Evolutionary conservation across 2,797 vertebrate genomes (phyloP).

Genomic region (Coregonus ussuriensis): DNA sequence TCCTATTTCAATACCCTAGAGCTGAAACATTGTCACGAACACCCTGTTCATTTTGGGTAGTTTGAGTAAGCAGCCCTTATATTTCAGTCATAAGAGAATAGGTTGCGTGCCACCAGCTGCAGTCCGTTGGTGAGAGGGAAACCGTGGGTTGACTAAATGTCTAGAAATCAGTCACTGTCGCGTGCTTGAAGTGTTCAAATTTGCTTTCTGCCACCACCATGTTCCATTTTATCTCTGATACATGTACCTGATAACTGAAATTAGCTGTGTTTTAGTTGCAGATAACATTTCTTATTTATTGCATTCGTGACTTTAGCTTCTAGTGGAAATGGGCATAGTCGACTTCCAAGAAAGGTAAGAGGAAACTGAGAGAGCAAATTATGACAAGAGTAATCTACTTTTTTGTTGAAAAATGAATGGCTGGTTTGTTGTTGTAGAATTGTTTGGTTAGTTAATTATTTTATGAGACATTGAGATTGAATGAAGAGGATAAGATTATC

Average conservation of each 20-base stretch:
- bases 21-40: conserved; percentile 29
- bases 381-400: not conserved
- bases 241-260: not conserved
- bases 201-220: conserved; percentile 27
- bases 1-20: conserved; percentile 4
- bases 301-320: not conserved
- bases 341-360: conserved; percentile 44
- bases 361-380: not conserved
- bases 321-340: not conserved
- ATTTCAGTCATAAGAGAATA: conserved; percentile 50
- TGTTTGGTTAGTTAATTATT: not conserved
- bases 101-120: conserved; percentile 66
- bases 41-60: not conserved
- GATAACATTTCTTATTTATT: not conserved
- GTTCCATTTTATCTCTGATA: conserved; percentile 36
- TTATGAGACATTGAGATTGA: not conserved
- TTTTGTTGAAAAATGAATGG: not conserved
- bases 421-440: not conserved
- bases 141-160: conserved; percentile 36
- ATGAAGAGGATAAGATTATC: too few species aligned
- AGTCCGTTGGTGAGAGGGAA: conserved; percentile 56
- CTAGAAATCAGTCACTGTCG: conserved; percentile 65
- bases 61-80: conserved; percentile 39
- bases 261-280: not conserved
- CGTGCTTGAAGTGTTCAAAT: conserved; percentile 52